Conservation (phyloP, 2,797 vertebrate species). For the Cuniculus paca region DNA sequence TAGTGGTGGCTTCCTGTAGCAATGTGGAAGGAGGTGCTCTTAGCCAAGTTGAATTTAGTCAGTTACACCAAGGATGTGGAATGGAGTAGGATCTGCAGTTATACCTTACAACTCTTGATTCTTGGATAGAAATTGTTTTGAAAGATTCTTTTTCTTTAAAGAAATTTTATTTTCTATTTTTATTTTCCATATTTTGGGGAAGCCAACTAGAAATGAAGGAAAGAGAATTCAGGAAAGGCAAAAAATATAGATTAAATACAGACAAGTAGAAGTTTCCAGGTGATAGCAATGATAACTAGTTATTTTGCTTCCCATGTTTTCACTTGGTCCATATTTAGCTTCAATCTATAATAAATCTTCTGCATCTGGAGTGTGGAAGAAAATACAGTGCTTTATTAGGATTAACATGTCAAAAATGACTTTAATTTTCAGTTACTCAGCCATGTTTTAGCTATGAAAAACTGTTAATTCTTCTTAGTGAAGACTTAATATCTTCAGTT, state of each 20-base stretch:
- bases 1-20: background rate
- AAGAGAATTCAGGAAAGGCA: background rate
- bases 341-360: background rate
- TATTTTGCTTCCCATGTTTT: background rate
- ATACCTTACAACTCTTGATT: background rate
- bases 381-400: background rate
- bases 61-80: background rate
- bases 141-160: background rate
- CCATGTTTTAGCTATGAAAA: background rate
- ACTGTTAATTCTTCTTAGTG: background rate
- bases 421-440: background rate
- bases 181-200: background rate
- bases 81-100: background rate
- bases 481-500: background rate
- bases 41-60: background rate
- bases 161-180: background rate
- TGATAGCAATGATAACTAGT: background rate
- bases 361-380: background rate
- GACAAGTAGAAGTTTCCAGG: background rate
- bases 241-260: background rate
- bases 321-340: background rate
- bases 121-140: background rate
- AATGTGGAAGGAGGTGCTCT: background rate
- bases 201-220: background rate
- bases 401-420: background rate